phyloP scores from a whole-genome alignment of 2,113 vertebrate genomes.

The Mugil cephalus region DNA sequence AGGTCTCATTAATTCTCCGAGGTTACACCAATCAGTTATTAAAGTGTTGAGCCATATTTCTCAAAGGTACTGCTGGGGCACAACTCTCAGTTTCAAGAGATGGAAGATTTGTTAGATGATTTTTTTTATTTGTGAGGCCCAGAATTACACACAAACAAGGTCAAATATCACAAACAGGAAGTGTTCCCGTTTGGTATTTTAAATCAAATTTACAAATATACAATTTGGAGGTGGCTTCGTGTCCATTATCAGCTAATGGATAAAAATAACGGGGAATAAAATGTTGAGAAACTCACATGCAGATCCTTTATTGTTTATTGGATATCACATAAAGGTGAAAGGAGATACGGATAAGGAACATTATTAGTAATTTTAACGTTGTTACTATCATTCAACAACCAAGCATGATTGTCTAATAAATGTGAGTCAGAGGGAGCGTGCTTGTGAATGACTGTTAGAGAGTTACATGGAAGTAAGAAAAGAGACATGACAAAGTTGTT shows the following conservation, averaged over 20 bases:
- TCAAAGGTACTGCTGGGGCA: background rate
- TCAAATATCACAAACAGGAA: background rate
- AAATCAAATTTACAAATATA: constrained; percentile 3
- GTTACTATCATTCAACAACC: constrained; percentile 1
- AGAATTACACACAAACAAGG: background rate
- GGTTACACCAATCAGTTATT: background rate
- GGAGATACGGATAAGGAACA: background rate
- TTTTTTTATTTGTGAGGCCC: background rate
- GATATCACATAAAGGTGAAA: background rate
- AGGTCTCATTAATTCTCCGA: background rate
- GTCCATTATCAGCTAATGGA: too few relatives aligned
- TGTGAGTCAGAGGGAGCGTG: constrained; percentile 49
- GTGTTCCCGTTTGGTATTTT: background rate
- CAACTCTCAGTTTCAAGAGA: too few relatives aligned
- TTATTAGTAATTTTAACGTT: constrained; percentile 12
- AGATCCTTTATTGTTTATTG: too few relatives aligned
- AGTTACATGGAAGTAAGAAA: constrained; percentile 72
- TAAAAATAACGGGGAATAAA: background rate
- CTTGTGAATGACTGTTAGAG: constrained; percentile 64
- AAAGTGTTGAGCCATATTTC: background rate
- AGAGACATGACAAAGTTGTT: constrained; percentile 70
- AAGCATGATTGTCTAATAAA: constrained; percentile 1
- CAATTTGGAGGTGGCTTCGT: background rate
- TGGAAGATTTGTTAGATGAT: too few relatives aligned
- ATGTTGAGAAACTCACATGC: background rate